Conservation (phyloP, 2,888 invertebrate genomes). For the Malacosoma neustria region DNA sequence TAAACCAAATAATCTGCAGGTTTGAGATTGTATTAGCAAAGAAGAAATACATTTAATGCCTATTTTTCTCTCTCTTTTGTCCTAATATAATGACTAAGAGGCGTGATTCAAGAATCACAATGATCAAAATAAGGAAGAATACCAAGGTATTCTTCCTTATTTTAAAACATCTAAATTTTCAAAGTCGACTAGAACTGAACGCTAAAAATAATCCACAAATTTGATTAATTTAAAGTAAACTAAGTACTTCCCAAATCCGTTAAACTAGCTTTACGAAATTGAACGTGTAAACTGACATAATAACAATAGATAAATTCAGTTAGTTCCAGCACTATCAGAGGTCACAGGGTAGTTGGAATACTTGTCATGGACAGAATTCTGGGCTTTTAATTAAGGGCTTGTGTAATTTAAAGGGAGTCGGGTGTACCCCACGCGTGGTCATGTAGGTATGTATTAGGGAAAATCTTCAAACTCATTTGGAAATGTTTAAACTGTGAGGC, state of each 20-base stretch:
- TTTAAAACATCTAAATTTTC: no score
- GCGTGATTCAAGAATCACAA: no score
- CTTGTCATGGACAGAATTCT: constrained; percentile 71
- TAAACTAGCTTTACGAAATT: constrained; percentile 18
- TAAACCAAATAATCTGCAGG: no score
- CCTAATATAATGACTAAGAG: no score
- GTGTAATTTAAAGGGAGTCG: constrained; percentile 66
- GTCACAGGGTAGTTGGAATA: constrained; percentile 51
- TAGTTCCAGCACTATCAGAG: constrained; percentile 43
- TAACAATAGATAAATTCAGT: constrained; percentile 40
- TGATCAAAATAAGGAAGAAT: no score
- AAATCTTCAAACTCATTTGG: constrained; percentile 71
- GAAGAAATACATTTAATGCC: no score
- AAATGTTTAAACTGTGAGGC: constrained; percentile 64
- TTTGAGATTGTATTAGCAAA: no score
- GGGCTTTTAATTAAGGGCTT: constrained; percentile 69
- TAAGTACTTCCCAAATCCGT: constrained; percentile 1
- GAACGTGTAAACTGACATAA: constrained; percentile 17
- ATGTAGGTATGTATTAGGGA: constrained; percentile 41
- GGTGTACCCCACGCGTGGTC: constrained; percentile 44
- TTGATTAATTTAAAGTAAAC: background rate
- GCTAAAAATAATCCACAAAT: no score
- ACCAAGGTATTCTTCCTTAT: no score
- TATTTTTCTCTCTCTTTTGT: no score
- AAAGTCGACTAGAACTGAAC: no score